phyloP scores from a whole-genome alignment of 2,888 invertebrate species.

The Temnothorax unifasciatus region DNA sequence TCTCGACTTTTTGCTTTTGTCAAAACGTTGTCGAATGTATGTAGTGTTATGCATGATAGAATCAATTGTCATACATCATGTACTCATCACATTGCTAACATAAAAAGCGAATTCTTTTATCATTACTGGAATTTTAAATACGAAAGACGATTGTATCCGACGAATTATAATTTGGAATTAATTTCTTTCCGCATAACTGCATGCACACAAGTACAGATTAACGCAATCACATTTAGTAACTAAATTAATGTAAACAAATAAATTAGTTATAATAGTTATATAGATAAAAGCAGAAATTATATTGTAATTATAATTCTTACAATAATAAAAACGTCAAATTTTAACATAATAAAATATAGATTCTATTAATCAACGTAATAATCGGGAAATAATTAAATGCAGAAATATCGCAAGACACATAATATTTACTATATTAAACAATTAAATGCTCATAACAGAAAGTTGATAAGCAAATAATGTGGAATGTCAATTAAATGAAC shows the following conservation, averaged over 20 bases:
- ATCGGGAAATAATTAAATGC: not conserved
- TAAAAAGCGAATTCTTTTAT: not conserved
- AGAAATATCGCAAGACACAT: not conserved
- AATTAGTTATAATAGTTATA: not conserved
- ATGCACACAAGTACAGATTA: not conserved
- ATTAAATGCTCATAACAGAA: conserved; percentile 10
- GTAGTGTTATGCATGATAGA: not conserved
- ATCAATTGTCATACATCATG: not conserved
- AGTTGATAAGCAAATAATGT: not conserved
- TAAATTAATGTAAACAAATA: not conserved
- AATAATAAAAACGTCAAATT: conserved; percentile 1
- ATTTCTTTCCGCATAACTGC: conserved; percentile 16
- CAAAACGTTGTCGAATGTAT: not conserved
- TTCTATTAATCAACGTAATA: not conserved
- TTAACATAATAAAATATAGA: conserved; percentile 4
- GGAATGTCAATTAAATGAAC: not conserved
- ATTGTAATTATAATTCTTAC: conserved; percentile 1
- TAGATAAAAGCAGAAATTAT: not conserved
- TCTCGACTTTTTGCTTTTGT: not conserved
- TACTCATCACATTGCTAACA: not conserved
- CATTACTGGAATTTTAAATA: not conserved
- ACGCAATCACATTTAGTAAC: conserved; percentile 7
- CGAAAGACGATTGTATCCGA: not conserved
- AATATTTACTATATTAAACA: not conserved
- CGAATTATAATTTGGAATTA: not conserved